Base-by-base conservation (phyloP, 2,113 vertebrate genomes). In the Sus scrofa region DNA sequence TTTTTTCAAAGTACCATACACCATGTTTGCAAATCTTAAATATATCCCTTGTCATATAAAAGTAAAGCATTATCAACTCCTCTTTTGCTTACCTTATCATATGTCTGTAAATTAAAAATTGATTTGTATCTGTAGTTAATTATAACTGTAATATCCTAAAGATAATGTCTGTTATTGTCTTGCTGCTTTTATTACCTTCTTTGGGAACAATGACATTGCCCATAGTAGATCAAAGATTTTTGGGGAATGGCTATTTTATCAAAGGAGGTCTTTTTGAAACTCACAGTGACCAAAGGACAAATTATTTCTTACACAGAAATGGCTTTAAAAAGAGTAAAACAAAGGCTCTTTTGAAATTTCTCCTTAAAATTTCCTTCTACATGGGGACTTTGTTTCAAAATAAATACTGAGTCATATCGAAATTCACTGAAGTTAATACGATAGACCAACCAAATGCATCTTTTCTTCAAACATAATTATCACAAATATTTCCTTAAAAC, bases 91-190 rank as follows among this genome's bases (percentile, higher is more conserved):
- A 95, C 37, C 81, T 85, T 96, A 54, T 60, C 58, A 73, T 92
- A 1, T 90, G 52, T 85, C 58, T 82, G 19, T 84, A 63, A 34
- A 96, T 97, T 96, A 88, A 94, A 96, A 73, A 90, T 86, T 27
- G 18, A 78, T 94, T 87, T 86, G 44, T 56, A 20, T 60, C 67
- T 65, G 1, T 20, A 87, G 63, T 95, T 84, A 96, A 91, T 95
- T 94, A 96, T 88, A 85, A 82, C 20, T 14, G 44, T 74, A 62
- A 81, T 94, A 75, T 87, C 63, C 84, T 95, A 92, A 63, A 81
- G 83, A 89, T 73, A 95, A 97, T 84, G 58, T 95, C 95, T 89
- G 92, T 87, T 97, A 90, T 95, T 92, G 96, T 93, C 78, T 92
- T 95, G 62, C 79, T 95, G 65, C 87, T 96, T 93, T 94, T 93